phyloP scores from a whole-genome alignment of 2,888 invertebrate species.

The Abscondita cerata region DNA sequence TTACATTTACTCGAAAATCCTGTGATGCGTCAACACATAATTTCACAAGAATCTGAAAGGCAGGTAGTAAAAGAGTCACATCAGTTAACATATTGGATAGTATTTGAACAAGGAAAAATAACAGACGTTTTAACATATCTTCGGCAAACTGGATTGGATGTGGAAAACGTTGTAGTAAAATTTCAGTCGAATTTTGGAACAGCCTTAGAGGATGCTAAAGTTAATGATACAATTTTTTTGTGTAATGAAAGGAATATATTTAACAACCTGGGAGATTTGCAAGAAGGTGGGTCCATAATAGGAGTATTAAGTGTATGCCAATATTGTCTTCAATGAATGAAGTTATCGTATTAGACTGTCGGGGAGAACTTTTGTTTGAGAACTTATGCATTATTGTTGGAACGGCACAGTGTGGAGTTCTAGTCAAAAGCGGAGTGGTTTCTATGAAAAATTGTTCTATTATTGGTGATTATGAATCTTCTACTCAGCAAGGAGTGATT shows the following conservation, averaged over 20 bases:
- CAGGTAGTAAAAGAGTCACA: constrained; percentile 33
- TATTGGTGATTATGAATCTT: constrained; percentile 60
- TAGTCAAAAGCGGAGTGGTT: constrained; percentile 61
- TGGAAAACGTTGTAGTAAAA: constrained; percentile 57
- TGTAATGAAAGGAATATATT: constrained; percentile 62
- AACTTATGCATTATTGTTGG: constrained; percentile 63
- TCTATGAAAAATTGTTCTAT: constrained; percentile 62
- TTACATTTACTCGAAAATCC: constrained; percentile 68
- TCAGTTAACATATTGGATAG: constrained; percentile 54
- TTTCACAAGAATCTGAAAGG: constrained; percentile 43
- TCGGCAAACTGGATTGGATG: constrained; percentile 54
- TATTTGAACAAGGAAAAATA: constrained; percentile 60
- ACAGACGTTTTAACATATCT: constrained; percentile 60
- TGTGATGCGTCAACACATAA: constrained; percentile 61
- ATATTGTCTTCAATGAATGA: constrained; percentile 59
- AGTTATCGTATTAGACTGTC: constrained; percentile 63
- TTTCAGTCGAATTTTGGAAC: constrained; percentile 56
- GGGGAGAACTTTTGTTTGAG: constrained; percentile 61
- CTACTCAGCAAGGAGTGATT: constrained; percentile 64
- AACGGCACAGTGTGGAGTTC: constrained; percentile 61
- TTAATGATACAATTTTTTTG: constrained; percentile 61
- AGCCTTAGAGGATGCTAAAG: constrained; percentile 56
- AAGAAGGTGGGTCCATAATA: constrained; percentile 58
- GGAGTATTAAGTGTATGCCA: constrained; percentile 42
- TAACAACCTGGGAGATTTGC: constrained; percentile 61